These are phyloP conservation scores for Apodemia duryi DNA, from an alignment of 2,888 invertebrate genomes.

Conservation along the genomic window DNA sequence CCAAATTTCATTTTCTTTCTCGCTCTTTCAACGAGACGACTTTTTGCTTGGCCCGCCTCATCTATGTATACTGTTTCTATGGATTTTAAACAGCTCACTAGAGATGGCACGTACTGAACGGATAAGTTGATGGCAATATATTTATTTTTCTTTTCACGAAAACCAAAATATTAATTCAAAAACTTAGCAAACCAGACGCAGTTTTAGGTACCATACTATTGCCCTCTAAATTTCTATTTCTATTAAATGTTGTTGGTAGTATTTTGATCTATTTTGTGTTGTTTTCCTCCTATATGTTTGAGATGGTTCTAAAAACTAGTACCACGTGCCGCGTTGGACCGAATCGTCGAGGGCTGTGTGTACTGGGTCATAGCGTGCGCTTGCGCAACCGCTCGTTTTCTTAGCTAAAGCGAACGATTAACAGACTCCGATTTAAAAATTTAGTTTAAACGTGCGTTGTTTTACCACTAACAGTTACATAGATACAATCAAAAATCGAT, in stretches of 20 bases:
- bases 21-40: too few species aligned
- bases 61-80: too few species aligned
- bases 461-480: background rate
- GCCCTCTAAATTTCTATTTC: background rate
- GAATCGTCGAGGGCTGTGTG: conserved; percentile 45
- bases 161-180: background rate
- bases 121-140: too few species aligned
- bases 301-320: conserved; percentile 14
- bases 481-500: background rate
- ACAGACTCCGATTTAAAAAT: conserved; percentile 7
- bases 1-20: too few species aligned
- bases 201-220: background rate
- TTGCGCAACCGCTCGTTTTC: conserved; percentile 39
- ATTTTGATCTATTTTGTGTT: background rate
- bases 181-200: background rate
- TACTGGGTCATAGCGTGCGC: conserved; percentile 42
- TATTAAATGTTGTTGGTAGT: conserved; percentile 3
- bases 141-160: background rate
- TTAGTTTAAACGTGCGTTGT: conserved; percentile 3
- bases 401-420: conserved; percentile 8
- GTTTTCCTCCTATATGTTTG: background rate
- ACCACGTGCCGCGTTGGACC: conserved; percentile 68
- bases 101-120: too few species aligned
- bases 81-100: too few species aligned
- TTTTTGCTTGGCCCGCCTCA: too few species aligned